A percentile compares a stretch with the other conserved stretches of the same genome.
Evolutionary conservation across 2,113 vertebrate genomes (phyloP).

Genomic region (Rhinichthys klamathensis): DNA sequence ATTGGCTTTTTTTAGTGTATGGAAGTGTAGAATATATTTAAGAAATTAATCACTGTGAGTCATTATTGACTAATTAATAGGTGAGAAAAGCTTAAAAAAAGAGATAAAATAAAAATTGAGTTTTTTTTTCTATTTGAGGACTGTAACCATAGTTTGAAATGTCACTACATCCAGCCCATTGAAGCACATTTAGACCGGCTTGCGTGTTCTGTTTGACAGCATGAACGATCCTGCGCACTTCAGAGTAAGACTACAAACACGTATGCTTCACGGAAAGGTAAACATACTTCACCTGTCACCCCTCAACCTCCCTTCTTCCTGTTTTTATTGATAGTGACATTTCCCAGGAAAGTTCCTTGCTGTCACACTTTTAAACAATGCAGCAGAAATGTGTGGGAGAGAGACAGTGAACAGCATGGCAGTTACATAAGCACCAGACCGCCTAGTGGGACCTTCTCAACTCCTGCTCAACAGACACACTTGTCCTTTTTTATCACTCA

Average conservation of each 20-base stretch:
- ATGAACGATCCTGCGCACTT: neutral
- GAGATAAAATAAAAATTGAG: neutral
- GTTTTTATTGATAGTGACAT: conserved; percentile 24
- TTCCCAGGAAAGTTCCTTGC: conserved; percentile 20
- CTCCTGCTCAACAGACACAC: conserved; percentile 13
- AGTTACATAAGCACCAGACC: conserved; percentile 45
- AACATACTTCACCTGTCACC: conserved; percentile 5
- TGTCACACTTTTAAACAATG: conserved; percentile 46
- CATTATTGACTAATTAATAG: neutral
- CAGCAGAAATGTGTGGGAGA: conserved; percentile 45
- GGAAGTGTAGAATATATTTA: too few relatives aligned
- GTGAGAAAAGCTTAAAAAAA: neutral
- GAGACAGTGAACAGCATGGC: conserved; percentile 13
- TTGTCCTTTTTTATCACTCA: neutral
- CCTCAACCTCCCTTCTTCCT: neutral
- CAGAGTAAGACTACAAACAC: neutral
- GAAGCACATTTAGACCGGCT: neutral
- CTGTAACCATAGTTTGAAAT: neutral
- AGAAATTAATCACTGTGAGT: neutral
- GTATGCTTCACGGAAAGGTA: neutral
- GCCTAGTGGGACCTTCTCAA: conserved; percentile 18
- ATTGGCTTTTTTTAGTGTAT: too few relatives aligned
- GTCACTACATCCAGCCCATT: neutral
- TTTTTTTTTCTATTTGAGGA: neutral
- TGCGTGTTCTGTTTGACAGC: neutral